These are phyloP conservation scores for Dynastes hyllus DNA, from an alignment of 2,888 invertebrate genomes.

Conservation along the genomic window DNA sequence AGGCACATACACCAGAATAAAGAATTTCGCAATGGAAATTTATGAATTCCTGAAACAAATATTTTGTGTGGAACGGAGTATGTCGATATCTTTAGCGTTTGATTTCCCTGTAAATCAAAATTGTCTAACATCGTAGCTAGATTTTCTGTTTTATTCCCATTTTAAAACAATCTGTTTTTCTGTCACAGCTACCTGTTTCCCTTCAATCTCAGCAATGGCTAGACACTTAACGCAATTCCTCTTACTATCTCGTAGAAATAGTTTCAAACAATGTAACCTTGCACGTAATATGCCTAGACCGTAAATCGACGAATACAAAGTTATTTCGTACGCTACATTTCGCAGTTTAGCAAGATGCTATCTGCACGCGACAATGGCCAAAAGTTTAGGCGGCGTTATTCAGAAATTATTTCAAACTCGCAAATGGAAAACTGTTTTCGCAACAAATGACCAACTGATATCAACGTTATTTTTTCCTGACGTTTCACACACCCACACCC, in stretches of 20 bases:
- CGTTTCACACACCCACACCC: neutral
- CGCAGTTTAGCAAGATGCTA: neutral
- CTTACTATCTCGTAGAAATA: neutral
- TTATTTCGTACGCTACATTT: neutral
- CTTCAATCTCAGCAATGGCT: too few relatives aligned
- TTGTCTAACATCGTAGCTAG: too few relatives aligned
- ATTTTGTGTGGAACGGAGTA: neutral
- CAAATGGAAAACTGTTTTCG: conserved; percentile 15
- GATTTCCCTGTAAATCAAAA: too few relatives aligned
- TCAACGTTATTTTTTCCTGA: neutral
- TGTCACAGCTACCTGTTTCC: too few relatives aligned
- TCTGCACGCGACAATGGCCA: conserved; percentile 1
- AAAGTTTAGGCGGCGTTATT: neutral
- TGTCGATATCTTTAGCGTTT: too few relatives aligned
- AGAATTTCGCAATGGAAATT: neutral
- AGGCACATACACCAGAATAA: too few relatives aligned
- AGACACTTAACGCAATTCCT: neutral
- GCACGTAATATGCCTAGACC: neutral
- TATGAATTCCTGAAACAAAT: neutral
- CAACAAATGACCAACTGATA: conserved; percentile 11
- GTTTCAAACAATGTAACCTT: conserved; percentile 8
- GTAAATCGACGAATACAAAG: neutral
- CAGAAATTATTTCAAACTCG: conserved; percentile 26
- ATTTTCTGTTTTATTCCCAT: too few relatives aligned
- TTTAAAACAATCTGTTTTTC: too few relatives aligned